Percentiles rank a stretch among this genome's conserved stretches.
phyloP scores from a whole-genome alignment of 1,140 invertebrate species.

The Pachypeltis micranthus region DNA sequence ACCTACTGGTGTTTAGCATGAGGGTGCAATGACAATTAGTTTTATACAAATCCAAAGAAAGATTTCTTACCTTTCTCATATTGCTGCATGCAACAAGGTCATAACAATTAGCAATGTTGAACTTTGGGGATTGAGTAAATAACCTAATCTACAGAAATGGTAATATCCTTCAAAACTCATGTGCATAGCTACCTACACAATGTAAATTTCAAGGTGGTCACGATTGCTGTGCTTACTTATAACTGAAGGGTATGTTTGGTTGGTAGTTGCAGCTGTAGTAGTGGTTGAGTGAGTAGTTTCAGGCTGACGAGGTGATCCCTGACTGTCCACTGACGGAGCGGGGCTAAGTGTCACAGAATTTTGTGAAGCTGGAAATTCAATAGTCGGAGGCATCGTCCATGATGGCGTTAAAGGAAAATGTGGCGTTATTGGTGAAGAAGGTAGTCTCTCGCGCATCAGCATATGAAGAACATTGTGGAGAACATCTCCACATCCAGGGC shows the following conservation, averaged over 20 bases:
- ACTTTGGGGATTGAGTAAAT: too few relatives aligned
- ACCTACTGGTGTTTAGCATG: too few relatives aligned
- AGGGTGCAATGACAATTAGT: too few relatives aligned
- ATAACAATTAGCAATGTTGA: neutral
- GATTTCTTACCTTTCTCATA: neutral
- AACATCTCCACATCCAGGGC: conserved; percentile 82
- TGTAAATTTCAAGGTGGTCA: too few relatives aligned
- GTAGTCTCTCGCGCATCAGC: conserved; percentile 68
- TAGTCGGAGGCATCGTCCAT: conserved; percentile 50
- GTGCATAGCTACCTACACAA: too few relatives aligned
- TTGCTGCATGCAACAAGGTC: neutral
- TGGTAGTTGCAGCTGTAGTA: conserved; percentile 18
- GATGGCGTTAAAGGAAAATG: conserved; percentile 47
- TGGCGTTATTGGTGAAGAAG: conserved; percentile 74
- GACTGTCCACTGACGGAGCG: conserved; percentile 76
- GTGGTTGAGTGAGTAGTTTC: conserved; percentile 16
- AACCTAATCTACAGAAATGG: too few relatives aligned
- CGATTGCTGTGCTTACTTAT: conserved; percentile 22
- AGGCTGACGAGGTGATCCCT: conserved; percentile 67
- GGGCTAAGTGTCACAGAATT: conserved; percentile 82
- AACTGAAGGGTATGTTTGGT: conserved; percentile 29
- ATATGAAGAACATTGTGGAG: conserved; percentile 85
- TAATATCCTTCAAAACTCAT: too few relatives aligned
- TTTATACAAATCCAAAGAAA: neutral
- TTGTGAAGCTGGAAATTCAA: conserved; percentile 27